These are phyloP conservation scores for Epizoanthus scotinus DNA, from an alignment of 92 coral and sea anemone species.

Conservation along the genomic window DNA sequence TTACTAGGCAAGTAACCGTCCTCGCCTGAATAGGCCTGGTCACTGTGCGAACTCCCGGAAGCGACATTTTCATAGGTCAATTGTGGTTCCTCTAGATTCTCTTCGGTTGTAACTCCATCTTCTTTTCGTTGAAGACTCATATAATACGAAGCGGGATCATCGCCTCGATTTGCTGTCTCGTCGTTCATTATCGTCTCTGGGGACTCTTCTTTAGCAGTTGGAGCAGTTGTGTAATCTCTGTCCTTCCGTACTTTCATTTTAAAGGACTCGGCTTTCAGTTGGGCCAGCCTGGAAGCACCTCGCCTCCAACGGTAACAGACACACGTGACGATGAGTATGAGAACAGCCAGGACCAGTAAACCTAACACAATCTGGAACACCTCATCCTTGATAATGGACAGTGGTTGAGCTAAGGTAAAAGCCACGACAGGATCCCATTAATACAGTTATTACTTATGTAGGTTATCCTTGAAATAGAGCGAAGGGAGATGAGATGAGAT, in stretches of 20 bases:
- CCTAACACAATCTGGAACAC: not conserved
- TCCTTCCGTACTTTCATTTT: not conserved
- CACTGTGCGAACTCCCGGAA: not conserved
- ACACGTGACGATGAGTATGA: not conserved
- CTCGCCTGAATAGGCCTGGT: not conserved
- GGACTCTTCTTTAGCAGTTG: not conserved
- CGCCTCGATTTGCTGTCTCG: not conserved
- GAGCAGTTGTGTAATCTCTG: conserved; percentile 4
- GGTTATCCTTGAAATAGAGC: too few species aligned
- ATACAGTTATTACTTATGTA: not conserved
- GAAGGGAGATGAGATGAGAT: too few species aligned
- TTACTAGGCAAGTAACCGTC: not conserved
- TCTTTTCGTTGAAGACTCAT: not conserved
- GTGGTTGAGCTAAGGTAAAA: not conserved
- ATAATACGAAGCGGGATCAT: not conserved
- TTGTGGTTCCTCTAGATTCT: not conserved
- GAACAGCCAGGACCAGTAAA: not conserved
- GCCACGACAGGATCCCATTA: not conserved
- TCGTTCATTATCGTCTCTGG: not conserved
- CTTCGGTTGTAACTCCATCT: not conserved
- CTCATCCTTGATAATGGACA: not conserved
- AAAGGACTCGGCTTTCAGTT: conserved; percentile 7
- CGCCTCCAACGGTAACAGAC: not conserved
- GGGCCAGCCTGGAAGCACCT: not conserved
- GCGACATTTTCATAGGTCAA: not conserved